Evolutionary conservation across 2,797 vertebrate genomes (phyloP).

Genomic region (Thunnus albacares): DNA sequence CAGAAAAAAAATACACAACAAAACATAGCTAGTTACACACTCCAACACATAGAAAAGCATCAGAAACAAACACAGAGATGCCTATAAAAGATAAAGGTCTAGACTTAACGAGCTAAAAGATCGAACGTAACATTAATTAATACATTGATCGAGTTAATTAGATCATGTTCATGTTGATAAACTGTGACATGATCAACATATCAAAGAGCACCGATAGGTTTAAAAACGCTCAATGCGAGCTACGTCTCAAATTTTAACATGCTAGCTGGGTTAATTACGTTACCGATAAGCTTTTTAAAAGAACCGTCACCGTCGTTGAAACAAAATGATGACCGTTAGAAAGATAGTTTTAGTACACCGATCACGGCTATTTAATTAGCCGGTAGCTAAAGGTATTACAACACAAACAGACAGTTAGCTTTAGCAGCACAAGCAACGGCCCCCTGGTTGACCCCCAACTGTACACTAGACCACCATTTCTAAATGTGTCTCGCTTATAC

Average conservation of each 20-base stretch:
- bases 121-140: too few relatives aligned
- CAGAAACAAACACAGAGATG: too few relatives aligned
- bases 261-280: not conserved
- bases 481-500: fast-evolving
- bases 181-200: not conserved
- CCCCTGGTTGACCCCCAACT: constrained; percentile 55
- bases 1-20: not conserved
- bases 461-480: not conserved
- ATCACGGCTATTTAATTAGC: not conserved
- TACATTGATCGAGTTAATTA: too few relatives aligned
- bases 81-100: too few relatives aligned
- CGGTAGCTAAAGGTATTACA: constrained; percentile 19
- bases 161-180: not conserved
- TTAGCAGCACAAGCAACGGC: constrained; percentile 52
- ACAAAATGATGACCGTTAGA: fast-evolving
- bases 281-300: not conserved
- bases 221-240: not conserved
- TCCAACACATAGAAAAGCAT: too few relatives aligned
- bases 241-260: too few relatives aligned
- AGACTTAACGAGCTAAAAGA: too few relatives aligned
- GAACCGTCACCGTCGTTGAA: too few relatives aligned
- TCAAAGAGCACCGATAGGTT: not conserved
- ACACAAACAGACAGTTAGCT: constrained; percentile 51
- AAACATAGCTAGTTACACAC: too few relatives aligned
- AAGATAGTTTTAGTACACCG: not conserved